Percentiles rank a stretch among this genome's conserved stretches.
phyloP scores from a whole-genome alignment of 2,888 invertebrate species.

The Polydrusus pterygomalis region DNA sequence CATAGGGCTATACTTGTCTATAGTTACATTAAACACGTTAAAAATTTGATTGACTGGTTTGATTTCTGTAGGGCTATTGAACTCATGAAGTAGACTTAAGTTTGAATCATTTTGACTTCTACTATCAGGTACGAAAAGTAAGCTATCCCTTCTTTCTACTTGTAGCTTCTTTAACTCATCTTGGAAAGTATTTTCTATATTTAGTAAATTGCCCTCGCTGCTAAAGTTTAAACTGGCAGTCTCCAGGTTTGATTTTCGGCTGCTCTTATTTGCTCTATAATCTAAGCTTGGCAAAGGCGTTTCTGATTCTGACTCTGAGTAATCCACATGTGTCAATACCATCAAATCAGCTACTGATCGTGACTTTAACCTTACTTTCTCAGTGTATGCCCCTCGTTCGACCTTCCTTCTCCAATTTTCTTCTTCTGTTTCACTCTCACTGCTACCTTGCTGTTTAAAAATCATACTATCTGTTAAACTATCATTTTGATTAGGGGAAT shows the following conservation, averaged over 20 bases:
- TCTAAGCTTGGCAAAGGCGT: conserved; percentile 70
- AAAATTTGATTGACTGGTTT: conserved; percentile 69
- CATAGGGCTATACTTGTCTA: conserved; percentile 66
- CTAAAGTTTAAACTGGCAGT: conserved; percentile 71
- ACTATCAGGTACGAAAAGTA: conserved; percentile 71
- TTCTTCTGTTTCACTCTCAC: conserved; percentile 79
- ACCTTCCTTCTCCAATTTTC: conserved; percentile 78
- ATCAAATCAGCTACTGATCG: conserved; percentile 81
- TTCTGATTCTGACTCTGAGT: conserved; percentile 77
- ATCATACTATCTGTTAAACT: conserved; percentile 64
- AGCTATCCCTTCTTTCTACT: conserved; percentile 70
- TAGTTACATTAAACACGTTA: conserved; percentile 70
- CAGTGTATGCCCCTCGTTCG: conserved; percentile 76
- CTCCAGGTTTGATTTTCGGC: conserved; percentile 65
- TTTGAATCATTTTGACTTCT: conserved; percentile 60
- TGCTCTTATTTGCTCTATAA: conserved; percentile 70
- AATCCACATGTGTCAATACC: conserved; percentile 80
- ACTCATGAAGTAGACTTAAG: conserved; percentile 59
- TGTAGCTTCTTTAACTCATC: conserved; percentile 74
- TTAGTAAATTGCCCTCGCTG: conserved; percentile 76
- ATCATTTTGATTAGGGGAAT: conserved; percentile 57
- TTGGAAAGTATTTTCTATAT: conserved; percentile 75
- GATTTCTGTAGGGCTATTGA: conserved; percentile 67
- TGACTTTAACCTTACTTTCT: conserved; percentile 79
- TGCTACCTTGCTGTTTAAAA: conserved; percentile 67